Percentiles rank a stretch among this genome's conserved stretches.
These are phyloP conservation scores for Yponomeuta sedellus DNA, from an alignment of 2,888 invertebrate species.

Conservation along the genomic window DNA sequence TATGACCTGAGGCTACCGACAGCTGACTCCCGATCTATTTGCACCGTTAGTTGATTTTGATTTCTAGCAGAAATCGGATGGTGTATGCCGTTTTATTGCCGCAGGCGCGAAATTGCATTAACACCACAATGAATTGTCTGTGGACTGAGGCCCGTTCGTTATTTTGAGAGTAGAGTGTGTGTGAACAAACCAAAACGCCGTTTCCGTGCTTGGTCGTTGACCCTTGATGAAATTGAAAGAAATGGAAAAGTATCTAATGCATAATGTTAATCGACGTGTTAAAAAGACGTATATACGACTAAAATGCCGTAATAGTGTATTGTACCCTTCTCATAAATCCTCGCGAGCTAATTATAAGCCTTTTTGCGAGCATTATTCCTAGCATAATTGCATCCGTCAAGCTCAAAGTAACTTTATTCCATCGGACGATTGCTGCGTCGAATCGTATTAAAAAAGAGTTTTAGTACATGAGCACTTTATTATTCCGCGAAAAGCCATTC, in stretches of 20 bases:
- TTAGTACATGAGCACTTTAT: background rate
- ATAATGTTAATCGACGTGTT: background rate
- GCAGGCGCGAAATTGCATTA: background rate
- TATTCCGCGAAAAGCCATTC: background rate
- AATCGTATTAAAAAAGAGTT: background rate
- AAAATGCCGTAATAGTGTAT: background rate
- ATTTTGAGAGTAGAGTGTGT: background rate
- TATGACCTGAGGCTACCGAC: too few relatives aligned
- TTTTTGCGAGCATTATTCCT: background rate
- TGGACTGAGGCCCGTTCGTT: background rate
- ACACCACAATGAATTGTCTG: background rate
- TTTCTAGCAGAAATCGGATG: background rate
- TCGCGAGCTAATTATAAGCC: background rate
- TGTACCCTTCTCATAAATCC: background rate
- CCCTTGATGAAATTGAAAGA: background rate
- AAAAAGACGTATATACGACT: background rate
- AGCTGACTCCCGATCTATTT: background rate
- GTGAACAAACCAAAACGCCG: background rate
- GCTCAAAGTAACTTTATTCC: background rate
- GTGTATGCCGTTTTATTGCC: background rate
- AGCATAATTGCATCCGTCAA: background rate
- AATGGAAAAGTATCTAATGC: background rate
- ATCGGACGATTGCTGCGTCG: background rate
- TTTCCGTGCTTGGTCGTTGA: background rate
- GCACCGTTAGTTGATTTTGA: constrained; percentile 1